Percentiles rank a stretch among this genome's conserved stretches.
Evolutionary conservation across 2,888 invertebrate species (phyloP).

Genomic region (Diadegma fenestrale): DNA sequence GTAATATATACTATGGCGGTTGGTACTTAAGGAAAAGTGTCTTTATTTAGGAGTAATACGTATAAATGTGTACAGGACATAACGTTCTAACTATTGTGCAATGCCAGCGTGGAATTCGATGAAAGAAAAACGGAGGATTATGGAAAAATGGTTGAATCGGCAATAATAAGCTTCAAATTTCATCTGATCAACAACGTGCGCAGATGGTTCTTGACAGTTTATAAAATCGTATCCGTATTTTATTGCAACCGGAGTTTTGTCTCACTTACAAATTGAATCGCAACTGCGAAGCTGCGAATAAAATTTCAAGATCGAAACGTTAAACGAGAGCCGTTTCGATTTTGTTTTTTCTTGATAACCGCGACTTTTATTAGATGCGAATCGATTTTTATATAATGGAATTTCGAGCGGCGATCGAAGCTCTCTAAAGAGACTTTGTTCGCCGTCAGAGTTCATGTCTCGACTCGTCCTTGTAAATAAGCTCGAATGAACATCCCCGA

Average conservation of each 20-base stretch:
- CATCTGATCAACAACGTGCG: background rate
- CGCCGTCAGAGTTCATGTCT: constrained; percentile 40
- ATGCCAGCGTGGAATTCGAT: constrained; percentile 30
- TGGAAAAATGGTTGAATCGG: background rate
- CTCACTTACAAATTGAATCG: background rate
- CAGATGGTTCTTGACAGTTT: background rate
- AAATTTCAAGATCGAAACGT: background rate
- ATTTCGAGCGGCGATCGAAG: constrained; percentile 63
- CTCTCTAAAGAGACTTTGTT: constrained; percentile 35
- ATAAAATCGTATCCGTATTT: background rate
- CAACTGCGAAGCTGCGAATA: background rate
- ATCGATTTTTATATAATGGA: background rate
- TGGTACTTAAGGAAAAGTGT: constrained; percentile 40
- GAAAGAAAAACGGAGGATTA: constrained; percentile 6
- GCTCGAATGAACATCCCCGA: constrained; percentile 81
- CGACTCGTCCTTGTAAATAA: constrained; percentile 81
- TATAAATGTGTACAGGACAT: constrained; percentile 18
- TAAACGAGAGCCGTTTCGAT: background rate
- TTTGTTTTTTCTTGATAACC: background rate
- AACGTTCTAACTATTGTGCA: constrained; percentile 72
- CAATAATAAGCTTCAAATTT: background rate
- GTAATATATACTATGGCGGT: constrained; percentile 55
- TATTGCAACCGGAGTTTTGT: background rate
- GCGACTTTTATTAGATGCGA: background rate
- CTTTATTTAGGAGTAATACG: background rate